Base-by-base conservation (phyloP, 2,888 invertebrate species). In the Eilema depressum region DNA sequence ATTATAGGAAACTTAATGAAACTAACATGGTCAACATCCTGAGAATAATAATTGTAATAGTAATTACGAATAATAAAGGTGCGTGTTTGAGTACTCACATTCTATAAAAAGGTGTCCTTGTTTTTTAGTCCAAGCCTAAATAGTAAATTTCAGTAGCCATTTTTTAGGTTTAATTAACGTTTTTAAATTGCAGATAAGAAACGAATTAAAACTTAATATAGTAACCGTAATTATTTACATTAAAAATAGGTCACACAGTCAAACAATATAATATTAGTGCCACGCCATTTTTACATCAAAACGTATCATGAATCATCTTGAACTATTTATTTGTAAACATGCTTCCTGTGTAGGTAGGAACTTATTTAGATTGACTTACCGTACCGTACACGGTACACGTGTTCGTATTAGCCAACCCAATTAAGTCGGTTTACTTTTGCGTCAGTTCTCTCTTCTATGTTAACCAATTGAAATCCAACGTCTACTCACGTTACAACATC, bases 281-380 rank as follows among this genome's bases (percentile, higher is more conserved):
- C 53, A n/a, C n/a, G n/a, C n/a, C 10, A 53, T 53, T 10, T 53
- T 53, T n/a, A n/a, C 17, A n/a, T 47, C 30, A 62, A 63, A 68
- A 30, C 20, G 14, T 64, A 59, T 60, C 1, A 53, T 33, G 61
- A 61, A 26, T 25, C 26, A 69, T 63, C 65, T 33, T 61, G 47
- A 65, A 37, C 23, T 11, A 41, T 66, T 57, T 62, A 66, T 41
- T 63, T 30, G 33, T 33, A 66, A 61, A 70, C 28, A 47, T 62
- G n/a, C n/a, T n/a, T n/a, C n/a, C n/a, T n/a, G n/a, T n/a, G n/a
- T n/a, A n/a, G n/a, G n/a, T n/a, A n/a, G n/a, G n/a, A n/a, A n/a
- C 17, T 33, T 60, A 20, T n/a, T 25, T 25, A 12, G 11, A 37
- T 37, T 12, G 37, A 5, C 11, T 37, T 4, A 12, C 2, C 37